A percentile compares a stretch with the other conserved stretches of the same genome.
phyloP scores from a whole-genome alignment of 2,797 vertebrate genomes.

The Leptoclinus maculatus region DNA sequence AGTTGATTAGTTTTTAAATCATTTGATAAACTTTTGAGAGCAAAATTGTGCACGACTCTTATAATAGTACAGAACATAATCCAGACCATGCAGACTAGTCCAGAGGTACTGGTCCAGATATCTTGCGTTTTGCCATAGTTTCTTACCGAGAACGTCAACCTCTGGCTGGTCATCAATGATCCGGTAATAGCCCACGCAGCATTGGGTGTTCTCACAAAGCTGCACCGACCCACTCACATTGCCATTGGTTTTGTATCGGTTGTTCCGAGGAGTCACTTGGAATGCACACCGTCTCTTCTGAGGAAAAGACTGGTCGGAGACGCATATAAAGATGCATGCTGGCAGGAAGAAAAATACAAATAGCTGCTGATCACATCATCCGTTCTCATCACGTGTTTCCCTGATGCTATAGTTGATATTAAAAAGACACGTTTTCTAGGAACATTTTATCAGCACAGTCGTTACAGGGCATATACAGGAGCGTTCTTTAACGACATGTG shows the following conservation, averaged over 20 bases:
- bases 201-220: slow-evolving; percentile 67
- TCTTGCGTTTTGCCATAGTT: neutral
- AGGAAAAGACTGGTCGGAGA: slow-evolving; percentile 33
- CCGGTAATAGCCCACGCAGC: slow-evolving; percentile 72
- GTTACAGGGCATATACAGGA: neutral
- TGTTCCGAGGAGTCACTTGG: slow-evolving; percentile 39
- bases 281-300: slow-evolving; percentile 74
- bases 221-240: slow-evolving; percentile 74
- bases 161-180: slow-evolving; percentile 47
- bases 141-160: slow-evolving; percentile 73
- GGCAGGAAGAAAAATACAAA: slow-evolving; percentile 24
- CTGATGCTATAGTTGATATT: neutral
- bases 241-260: slow-evolving; percentile 35
- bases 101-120: neutral
- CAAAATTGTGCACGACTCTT: neutral
- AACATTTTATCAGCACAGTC: neutral
- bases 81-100: neutral
- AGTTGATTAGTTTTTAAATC: neutral
- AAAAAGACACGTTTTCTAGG: neutral
- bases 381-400: neutral
- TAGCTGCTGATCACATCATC: neutral
- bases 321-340: slow-evolving; percentile 57
- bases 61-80: neutral
- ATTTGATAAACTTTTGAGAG: neutral
- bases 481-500: neutral